phyloP scores from a whole-genome alignment of 2,113 vertebrate genomes.

The Progne subis region DNA sequence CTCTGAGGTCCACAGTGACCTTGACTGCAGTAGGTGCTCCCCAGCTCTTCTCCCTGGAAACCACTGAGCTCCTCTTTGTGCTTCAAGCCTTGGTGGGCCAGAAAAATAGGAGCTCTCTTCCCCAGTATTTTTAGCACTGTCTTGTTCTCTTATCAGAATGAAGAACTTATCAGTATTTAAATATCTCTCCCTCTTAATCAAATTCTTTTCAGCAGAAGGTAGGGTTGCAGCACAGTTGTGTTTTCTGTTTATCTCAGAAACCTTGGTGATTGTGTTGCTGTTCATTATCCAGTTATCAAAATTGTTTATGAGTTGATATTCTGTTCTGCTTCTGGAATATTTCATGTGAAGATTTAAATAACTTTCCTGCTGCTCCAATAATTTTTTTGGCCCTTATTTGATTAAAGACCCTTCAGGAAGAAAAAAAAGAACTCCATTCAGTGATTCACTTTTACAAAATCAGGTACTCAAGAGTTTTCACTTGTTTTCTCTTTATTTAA shows the following conservation, averaged over 20 bases:
- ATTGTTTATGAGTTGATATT: background rate
- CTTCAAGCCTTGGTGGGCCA: fast-evolving
- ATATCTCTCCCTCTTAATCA: background rate
- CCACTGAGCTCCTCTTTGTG: background rate
- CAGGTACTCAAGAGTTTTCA: background rate
- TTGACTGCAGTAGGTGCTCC: background rate
- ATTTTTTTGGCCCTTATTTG: background rate
- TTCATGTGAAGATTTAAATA: background rate
- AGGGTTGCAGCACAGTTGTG: background rate
- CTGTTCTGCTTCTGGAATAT: background rate
- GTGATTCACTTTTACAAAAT: background rate
- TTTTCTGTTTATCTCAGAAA: background rate
- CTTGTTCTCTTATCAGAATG: background rate
- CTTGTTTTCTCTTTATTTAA: background rate
- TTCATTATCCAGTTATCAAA: background rate
- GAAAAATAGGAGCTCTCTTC: background rate
- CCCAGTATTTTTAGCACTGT: background rate
- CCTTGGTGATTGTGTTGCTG: background rate
- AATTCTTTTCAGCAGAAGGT: background rate
- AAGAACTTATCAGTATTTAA: background rate
- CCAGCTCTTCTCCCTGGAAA: background rate
- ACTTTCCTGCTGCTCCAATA: background rate
- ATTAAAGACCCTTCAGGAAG: background rate
- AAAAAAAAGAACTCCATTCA: background rate
- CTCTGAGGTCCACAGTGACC: background rate